Evolutionary conservation across 2,888 invertebrate species (phyloP).

Genomic region (Nephrocerus scutellatus): DNA sequence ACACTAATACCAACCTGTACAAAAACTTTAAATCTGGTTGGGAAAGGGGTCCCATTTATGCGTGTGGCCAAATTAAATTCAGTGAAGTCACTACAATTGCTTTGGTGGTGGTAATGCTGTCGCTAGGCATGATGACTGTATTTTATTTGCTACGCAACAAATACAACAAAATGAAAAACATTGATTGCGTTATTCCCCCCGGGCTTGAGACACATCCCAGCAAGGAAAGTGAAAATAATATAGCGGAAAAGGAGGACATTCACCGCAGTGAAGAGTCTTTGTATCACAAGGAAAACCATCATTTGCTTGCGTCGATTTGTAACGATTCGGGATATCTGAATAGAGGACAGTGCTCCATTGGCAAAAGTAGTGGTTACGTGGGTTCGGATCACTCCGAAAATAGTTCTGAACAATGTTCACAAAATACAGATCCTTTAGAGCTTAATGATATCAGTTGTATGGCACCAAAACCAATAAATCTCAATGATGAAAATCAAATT

Average conservation of each 20-base stretch:
- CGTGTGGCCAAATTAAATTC: slow-evolving; percentile 15
- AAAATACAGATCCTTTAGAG: no score
- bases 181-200: slow-evolving; percentile 35
- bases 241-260: slow-evolving; percentile 15
- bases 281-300: slow-evolving; percentile 26
- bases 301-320: slow-evolving; percentile 24
- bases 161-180: slow-evolving; percentile 40
- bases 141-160: slow-evolving; percentile 32
- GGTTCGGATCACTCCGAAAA: slow-evolving; percentile 20
- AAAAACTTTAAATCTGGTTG: slow-evolving; percentile 23
- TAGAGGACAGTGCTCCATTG: slow-evolving; percentile 14
- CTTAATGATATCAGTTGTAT: no score
- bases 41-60: slow-evolving; percentile 17
- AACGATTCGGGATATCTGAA: slow-evolving; percentile 26
- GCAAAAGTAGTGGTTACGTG: slow-evolving; percentile 23
- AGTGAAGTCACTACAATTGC: slow-evolving; percentile 19
- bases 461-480: no score
- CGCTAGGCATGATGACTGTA: slow-evolving; percentile 19
- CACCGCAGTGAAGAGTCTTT: slow-evolving; percentile 25
- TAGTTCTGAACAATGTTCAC: no score
- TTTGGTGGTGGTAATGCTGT: slow-evolving; percentile 20
- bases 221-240: slow-evolving; percentile 27
- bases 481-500: no score
- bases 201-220: slow-evolving; percentile 35
- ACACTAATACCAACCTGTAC: slow-evolving; percentile 10